These are phyloP conservation scores for Carapus acus DNA, from an alignment of 2,797 vertebrate genomes.

Conservation along the genomic window DNA sequence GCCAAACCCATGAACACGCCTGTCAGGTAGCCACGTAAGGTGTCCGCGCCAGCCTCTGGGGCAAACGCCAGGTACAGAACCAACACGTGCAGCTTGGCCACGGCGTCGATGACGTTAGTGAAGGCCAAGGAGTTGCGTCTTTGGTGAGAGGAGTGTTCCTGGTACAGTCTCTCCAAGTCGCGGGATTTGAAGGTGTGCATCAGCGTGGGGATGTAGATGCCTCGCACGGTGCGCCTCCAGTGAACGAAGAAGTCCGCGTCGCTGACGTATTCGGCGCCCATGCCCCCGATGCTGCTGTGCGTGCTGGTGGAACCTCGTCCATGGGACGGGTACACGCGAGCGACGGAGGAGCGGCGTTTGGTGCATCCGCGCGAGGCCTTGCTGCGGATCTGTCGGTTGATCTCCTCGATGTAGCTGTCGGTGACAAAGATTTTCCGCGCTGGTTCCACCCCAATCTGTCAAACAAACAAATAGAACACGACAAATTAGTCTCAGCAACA, in stretches of 20 bases:
- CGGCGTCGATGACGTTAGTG: slow-evolving; percentile 69
- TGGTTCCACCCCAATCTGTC: slow-evolving; percentile 66
- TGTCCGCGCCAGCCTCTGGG: slow-evolving; percentile 50
- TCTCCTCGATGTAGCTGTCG: slow-evolving; percentile 70
- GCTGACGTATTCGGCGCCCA: slow-evolving; percentile 44
- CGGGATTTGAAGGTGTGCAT: slow-evolving; percentile 73
- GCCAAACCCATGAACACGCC: slow-evolving; percentile 68
- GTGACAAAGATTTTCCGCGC: slow-evolving; percentile 70
- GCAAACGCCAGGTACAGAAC: slow-evolving; percentile 68
- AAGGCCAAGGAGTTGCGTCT: slow-evolving; percentile 71
- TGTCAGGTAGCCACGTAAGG: slow-evolving; percentile 57
- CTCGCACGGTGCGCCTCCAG: slow-evolving; percentile 59
- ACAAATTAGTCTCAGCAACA: background rate
- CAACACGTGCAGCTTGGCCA: slow-evolving; percentile 71
- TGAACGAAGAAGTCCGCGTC: slow-evolving; percentile 72
- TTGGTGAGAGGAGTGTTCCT: slow-evolving; percentile 72
- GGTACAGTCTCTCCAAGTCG: slow-evolving; percentile 75
- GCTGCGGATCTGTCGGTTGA: slow-evolving; percentile 73
- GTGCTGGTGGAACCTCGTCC: slow-evolving; percentile 46
- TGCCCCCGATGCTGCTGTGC: slow-evolving; percentile 13
- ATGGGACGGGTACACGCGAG: slow-evolving; percentile 58
- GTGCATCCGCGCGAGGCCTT: slow-evolving; percentile 65
- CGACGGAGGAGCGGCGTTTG: slow-evolving; percentile 65
- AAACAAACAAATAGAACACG: slow-evolving; percentile 1
- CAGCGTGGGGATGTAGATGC: slow-evolving; percentile 67